Conservation (phyloP, 1,140 invertebrate species). For the Akabosia matsudoensis region DNA sequence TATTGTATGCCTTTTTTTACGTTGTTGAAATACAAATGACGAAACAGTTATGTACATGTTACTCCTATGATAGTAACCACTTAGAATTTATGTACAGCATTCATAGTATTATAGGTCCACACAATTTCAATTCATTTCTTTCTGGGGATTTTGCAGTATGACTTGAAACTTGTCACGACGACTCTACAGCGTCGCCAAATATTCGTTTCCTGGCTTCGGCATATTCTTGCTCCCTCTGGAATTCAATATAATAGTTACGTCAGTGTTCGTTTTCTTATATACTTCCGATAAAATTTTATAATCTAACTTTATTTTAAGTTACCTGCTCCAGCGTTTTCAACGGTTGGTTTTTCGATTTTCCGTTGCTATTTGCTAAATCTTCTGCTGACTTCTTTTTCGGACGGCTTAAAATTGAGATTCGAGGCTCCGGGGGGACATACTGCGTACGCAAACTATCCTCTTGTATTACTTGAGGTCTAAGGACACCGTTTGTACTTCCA, state of each 20-base stretch:
- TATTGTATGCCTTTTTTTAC: not conserved
- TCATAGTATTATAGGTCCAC: not conserved
- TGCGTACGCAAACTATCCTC: conserved; percentile 55
- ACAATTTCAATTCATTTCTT: not conserved
- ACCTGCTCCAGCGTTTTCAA: conserved; percentile 77
- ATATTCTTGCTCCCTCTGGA: conserved; percentile 46
- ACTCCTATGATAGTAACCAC: too few relatives aligned
- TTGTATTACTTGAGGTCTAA: conserved; percentile 52
- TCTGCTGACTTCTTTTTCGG: conserved; percentile 58
- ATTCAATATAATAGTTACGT: conserved; percentile 11
- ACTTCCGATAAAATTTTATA: not conserved
- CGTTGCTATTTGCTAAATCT: conserved; percentile 55
- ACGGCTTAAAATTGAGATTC: conserved; percentile 77
- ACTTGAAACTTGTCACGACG: not conserved
- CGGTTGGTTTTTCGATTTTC: conserved; percentile 67
- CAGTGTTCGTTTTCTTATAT: not conserved
- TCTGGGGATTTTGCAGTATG: not conserved
- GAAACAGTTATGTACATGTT: too few relatives aligned
- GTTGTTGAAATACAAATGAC: too few relatives aligned
- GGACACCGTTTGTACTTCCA: conserved; percentile 32
- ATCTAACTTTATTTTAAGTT: too few relatives aligned
- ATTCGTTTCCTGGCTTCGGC: conserved; percentile 25
- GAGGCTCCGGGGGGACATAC: conserved; percentile 66
- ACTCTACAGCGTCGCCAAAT: not conserved
- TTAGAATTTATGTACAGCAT: not conserved